Conservation (phyloP, 1,140 invertebrate species). For the Penaeus chinensis region DNA sequence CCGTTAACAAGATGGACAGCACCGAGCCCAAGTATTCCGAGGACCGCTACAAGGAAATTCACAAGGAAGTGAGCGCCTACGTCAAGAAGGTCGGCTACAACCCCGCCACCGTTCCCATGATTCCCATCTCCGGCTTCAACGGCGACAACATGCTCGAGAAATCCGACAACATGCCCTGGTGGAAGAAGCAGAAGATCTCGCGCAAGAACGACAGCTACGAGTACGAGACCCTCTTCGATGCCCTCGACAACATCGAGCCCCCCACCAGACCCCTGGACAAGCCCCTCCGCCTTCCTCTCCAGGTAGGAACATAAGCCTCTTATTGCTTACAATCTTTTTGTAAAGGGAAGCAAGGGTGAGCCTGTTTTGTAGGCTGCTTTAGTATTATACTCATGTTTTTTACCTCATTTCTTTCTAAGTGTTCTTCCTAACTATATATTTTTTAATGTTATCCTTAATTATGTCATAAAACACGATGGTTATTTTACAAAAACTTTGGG, state of each 20-base stretch:
- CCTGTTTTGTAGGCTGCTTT: too few species aligned
- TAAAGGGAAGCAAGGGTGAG: too few species aligned
- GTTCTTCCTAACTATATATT: too few species aligned
- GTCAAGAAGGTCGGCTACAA: conserved; percentile 99
- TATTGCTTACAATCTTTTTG: too few species aligned
- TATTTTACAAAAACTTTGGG: too few species aligned
- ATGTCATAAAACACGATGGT: too few species aligned
- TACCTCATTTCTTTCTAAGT: too few species aligned
- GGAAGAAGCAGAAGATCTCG: conserved; percentile 95
- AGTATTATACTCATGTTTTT: too few species aligned
- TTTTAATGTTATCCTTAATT: too few species aligned
- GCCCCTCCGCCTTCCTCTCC: conserved; percentile 92
- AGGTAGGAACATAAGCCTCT: conserved; percentile 27
- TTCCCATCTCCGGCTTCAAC: conserved; percentile 99
- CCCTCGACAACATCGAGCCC: conserved; percentile 93
- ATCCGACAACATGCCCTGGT: conserved; percentile 94
- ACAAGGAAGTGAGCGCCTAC: conserved; percentile 93
- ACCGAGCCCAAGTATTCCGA: conserved; percentile 96
- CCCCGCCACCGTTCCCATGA: conserved; percentile 94
- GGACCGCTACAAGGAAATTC: conserved; percentile 94
- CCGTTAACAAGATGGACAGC: conserved; percentile 99
- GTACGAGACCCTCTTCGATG: conserved; percentile 91
- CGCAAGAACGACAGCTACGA: conserved; percentile 90
- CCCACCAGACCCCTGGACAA: conserved; percentile 95
- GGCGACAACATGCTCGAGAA: conserved; percentile 97